phyloP scores from a whole-genome alignment of 2,888 invertebrate genomes.

The Hyles lineata region DNA sequence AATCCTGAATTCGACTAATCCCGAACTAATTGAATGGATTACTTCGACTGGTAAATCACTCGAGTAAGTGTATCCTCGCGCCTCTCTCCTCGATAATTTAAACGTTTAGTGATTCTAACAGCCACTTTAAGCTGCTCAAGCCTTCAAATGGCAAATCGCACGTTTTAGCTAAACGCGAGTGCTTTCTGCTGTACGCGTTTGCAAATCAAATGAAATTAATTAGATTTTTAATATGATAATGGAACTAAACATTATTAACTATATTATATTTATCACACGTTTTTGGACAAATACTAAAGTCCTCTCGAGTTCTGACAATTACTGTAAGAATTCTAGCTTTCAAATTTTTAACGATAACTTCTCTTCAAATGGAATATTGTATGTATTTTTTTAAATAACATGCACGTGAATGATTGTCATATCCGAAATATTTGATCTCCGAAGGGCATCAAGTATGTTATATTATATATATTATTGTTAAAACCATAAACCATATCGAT shows the following conservation, averaged over 20 bases:
- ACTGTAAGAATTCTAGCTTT: too few relatives aligned
- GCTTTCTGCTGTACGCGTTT: neutral
- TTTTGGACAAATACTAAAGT: too few relatives aligned
- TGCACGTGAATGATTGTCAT: too few relatives aligned
- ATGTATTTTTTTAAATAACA: too few relatives aligned
- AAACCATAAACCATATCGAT: too few relatives aligned
- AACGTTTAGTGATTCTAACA: constrained; percentile 18
- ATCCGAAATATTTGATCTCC: too few relatives aligned
- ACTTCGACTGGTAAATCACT: constrained; percentile 49
- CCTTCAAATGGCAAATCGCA: neutral
- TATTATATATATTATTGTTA: too few relatives aligned
- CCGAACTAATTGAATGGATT: constrained; percentile 67
- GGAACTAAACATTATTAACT: neutral
- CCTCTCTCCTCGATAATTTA: constrained; percentile 33
- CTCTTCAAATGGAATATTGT: too few relatives aligned
- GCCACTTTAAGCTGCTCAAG: neutral
- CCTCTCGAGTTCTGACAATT: too few relatives aligned
- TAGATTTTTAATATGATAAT: neutral
- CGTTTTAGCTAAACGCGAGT: neutral
- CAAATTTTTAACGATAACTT: too few relatives aligned
- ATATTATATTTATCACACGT: too few relatives aligned
- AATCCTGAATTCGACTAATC: constrained; percentile 65
- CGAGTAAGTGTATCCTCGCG: constrained; percentile 43
- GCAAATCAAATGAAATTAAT: neutral
- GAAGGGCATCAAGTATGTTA: too few relatives aligned